Base-by-base conservation (phyloP, 2,797 vertebrate genomes). In the Aplochiton taeniatus region DNA sequence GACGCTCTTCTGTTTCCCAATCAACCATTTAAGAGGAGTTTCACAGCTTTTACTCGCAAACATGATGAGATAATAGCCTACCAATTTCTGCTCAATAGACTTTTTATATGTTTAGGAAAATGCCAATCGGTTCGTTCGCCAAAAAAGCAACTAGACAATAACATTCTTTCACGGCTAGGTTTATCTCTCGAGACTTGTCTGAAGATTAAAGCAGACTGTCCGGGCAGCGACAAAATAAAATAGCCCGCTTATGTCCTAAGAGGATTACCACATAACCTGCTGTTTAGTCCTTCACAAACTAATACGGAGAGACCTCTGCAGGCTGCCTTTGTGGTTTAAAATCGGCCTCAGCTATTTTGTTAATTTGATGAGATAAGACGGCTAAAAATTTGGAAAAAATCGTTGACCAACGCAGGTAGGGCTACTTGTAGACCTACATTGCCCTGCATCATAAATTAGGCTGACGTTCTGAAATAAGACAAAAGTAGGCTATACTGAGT, bases 191-290 rank as follows among this genome's bases (percentile, higher is more conserved):
- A 78, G 79, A 73, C 72, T 65, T 61, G 78, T 78, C 61, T 69
- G 78, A 73, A 79, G 49, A 65, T 82, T 82, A 77, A 83, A 77
- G 75, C 69, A 72, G 74, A 74, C 78, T 55, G 75, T 86, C 88
- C 83, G 91, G 82, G 82, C 85, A 44, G 74, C 60, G 63, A 75
- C 80, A 79, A 45, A 72, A 78, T 31, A 75, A 73, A 68, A 77
- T 81, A 75, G 75, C 70, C 61, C 69, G 85, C 85, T 76, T 80
- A 70, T 75, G 68, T 71, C 71, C 73, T 91, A 90, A 92, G 90
- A 91, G 89, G 88, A 93, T 92, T 91, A 86, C 62, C 13, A n/a
- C n/a, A 80, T 79, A 72, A 65, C 75, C 80, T 86, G 78, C 80
- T 86, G 78, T 86, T 86, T 88, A 88, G 83, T 75, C 83, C 83